Conservation (phyloP, 2,797 vertebrate genomes). For the Bryconaethiops microstoma region DNA sequence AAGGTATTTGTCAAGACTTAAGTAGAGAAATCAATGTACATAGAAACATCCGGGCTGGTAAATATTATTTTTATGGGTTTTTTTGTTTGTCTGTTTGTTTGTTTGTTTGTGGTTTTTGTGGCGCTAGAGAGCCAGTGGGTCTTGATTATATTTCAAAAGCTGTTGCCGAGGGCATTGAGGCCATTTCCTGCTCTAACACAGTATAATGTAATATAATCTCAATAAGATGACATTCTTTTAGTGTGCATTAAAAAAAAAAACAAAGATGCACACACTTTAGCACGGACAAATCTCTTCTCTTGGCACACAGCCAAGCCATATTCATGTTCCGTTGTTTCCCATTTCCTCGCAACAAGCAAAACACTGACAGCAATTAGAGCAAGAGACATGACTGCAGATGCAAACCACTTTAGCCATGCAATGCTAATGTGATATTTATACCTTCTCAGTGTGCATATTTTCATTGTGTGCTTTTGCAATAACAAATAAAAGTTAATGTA, state of each 20-base stretch:
- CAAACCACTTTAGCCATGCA: conserved; percentile 2
- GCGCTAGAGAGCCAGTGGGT: not conserved
- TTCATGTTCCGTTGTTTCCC: not conserved
- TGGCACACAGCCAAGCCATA: not conserved
- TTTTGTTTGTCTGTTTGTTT: too few relatives aligned
- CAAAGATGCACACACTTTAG: not conserved
- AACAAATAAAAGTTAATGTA: conserved; percentile 14
- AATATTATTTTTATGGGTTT: not conserved
- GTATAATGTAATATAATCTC: not conserved
- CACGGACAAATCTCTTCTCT: conserved; percentile 2
- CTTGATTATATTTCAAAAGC: not conserved
- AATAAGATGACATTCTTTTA: not conserved
- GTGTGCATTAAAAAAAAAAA: too few relatives aligned
- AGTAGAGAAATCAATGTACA: not conserved
- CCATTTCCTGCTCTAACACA: not conserved
- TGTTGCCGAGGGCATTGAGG: not conserved
- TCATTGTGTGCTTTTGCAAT: not conserved
- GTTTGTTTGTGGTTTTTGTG: not conserved
- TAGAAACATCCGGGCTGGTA: not conserved
- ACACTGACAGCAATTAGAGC: conserved; percentile 27
- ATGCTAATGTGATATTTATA: conserved; percentile 16
- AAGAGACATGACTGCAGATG: conserved; percentile 20
- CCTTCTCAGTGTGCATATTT: not conserved
- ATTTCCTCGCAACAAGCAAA: not conserved
- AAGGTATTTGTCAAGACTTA: not conserved